phyloP scores from a whole-genome alignment of 1,140 invertebrate genomes.

The Drosophila busckii region DNA sequence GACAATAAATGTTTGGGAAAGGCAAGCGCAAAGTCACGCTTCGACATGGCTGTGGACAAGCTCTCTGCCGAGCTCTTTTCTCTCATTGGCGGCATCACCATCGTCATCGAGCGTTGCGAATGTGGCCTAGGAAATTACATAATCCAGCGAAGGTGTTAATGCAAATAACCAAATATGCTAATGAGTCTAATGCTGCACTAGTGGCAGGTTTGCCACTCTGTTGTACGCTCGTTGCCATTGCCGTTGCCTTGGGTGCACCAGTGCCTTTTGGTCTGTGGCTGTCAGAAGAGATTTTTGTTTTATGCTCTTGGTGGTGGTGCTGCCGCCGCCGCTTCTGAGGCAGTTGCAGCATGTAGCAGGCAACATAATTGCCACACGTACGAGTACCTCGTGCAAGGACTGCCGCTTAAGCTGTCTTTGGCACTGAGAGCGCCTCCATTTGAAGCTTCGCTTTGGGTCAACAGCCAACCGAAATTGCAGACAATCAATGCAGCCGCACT shows the following conservation, averaged over 20 bases:
- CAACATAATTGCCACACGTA: slow-evolving; percentile 40
- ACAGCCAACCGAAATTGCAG: slow-evolving; percentile 51
- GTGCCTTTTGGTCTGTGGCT: too few species aligned
- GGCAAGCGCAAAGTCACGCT: slow-evolving; percentile 56
- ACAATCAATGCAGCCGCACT: slow-evolving; percentile 59
- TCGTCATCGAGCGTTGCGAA: slow-evolving; percentile 1
- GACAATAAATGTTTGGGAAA: slow-evolving; percentile 71
- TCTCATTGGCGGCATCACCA: not conserved
- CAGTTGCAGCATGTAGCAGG: slow-evolving; percentile 21
- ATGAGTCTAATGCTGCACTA: slow-evolving; percentile 58
- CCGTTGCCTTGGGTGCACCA: not conserved
- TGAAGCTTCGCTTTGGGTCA: slow-evolving; percentile 46
- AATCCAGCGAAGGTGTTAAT: slow-evolving; percentile 75
- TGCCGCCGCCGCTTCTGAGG: too few species aligned
- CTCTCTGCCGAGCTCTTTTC: too few species aligned
- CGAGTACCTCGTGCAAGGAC: slow-evolving; percentile 14
- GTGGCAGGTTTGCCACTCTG: slow-evolving; percentile 17
- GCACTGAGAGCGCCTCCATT: not conserved
- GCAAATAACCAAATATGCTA: slow-evolving; percentile 77
- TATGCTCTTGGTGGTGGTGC: too few species aligned
- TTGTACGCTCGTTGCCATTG: slow-evolving; percentile 7
- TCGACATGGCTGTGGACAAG: slow-evolving; percentile 32
- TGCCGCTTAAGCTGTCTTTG: not conserved
- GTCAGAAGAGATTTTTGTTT: slow-evolving; percentile 26
- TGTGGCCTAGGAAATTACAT: slow-evolving; percentile 65